Conservation (phyloP, 2,113 vertebrate species). For the Aythya baeri region DNA sequence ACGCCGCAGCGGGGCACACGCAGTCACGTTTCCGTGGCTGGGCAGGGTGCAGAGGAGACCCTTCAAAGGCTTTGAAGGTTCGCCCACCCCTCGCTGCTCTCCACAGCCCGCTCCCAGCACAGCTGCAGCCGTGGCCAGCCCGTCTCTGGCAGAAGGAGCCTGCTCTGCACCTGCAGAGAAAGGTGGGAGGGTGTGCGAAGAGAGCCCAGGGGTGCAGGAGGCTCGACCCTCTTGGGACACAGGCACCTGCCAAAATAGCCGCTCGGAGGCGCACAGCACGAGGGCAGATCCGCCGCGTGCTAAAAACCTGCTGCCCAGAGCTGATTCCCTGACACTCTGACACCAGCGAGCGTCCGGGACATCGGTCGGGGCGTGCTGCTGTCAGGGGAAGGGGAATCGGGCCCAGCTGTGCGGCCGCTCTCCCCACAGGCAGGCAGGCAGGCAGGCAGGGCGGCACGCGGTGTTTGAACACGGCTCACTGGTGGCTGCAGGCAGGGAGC, state of each 20-base stretch:
- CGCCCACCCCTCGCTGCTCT: not conserved
- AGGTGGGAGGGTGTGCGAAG: not conserved
- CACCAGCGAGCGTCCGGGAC: not conserved
- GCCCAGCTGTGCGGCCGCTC: constrained; percentile 29
- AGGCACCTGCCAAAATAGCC: not conserved
- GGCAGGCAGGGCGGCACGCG: not conserved
- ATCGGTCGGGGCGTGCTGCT: not conserved
- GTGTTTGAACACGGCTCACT: constrained; percentile 50
- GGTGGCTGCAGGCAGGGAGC: constrained; percentile 42
- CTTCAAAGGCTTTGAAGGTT: not conserved
- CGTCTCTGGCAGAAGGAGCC: not conserved
- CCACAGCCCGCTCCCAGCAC: constrained; percentile 17
- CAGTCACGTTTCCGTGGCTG: not conserved
- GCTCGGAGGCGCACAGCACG: not conserved
- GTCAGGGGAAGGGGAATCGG: constrained; percentile 9
- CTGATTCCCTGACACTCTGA: not conserved
- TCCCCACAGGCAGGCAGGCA: constrained; percentile 25
- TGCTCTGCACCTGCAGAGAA: not conserved
- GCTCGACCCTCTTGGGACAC: not conserved
- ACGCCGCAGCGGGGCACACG: not conserved
- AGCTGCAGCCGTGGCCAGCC: not conserved
- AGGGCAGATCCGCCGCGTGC: not conserved
- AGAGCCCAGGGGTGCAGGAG: not conserved
- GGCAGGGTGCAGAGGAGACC: not conserved
- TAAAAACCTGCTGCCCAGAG: not conserved